phyloP scores from a whole-genome alignment of 2,797 vertebrate genomes.

The Pitangus sulphuratus region DNA sequence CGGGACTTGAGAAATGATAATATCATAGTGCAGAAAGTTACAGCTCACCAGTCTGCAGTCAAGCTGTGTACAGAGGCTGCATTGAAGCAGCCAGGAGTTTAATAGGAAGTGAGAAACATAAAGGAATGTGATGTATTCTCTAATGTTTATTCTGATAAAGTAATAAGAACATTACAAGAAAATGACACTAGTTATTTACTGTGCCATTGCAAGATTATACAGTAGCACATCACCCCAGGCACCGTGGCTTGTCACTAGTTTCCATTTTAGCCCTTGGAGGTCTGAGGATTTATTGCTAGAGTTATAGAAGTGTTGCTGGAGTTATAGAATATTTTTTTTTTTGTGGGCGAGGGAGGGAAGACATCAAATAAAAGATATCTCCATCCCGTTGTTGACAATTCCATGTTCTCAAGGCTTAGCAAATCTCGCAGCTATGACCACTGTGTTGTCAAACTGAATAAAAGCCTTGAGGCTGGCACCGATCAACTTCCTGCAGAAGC shows the following conservation, averaged over 20 bases:
- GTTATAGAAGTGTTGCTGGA: background rate
- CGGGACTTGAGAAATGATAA: slow-evolving; percentile 30
- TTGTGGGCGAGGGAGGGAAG: background rate
- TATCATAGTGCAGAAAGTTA: background rate
- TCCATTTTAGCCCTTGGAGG: background rate
- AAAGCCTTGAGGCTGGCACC: background rate
- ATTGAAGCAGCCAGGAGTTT: background rate
- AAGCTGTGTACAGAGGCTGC: background rate
- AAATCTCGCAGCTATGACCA: background rate
- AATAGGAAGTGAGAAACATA: slow-evolving; percentile 1
- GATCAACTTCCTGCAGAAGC: background rate
- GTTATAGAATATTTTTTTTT: background rate
- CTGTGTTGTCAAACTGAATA: background rate
- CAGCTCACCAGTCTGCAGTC: background rate
- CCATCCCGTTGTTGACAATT: background rate
- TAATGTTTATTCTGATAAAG: slow-evolving; percentile 1
- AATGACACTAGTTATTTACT: background rate
- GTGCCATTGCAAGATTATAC: background rate
- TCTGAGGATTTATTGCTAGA: background rate
- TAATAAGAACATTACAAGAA: background rate
- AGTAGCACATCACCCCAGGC: background rate
- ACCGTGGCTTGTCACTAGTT: background rate
- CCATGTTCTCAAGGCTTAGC: background rate
- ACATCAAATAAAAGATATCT: background rate
- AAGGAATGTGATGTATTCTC: background rate